phyloP scores from a whole-genome alignment of 2,113 vertebrate genomes.

The Cricetomys ansorgei region DNA sequence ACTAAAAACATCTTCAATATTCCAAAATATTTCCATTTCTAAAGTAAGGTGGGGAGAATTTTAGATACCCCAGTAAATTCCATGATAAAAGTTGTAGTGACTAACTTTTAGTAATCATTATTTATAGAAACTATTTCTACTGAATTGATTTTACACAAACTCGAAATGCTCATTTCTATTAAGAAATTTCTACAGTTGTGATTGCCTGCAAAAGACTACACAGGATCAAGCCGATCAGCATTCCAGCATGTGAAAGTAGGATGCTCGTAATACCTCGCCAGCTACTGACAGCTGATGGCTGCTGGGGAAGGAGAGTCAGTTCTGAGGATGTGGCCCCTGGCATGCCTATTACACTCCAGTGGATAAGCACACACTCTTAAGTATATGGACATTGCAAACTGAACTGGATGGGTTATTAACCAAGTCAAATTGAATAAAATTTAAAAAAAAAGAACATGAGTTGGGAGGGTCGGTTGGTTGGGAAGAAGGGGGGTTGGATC shows the following conservation, averaged over 20 bases:
- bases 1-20: conserved; percentile 38
- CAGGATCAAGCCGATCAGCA: too few relatives aligned
- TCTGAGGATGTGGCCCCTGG: neutral
- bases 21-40: conserved; percentile 14
- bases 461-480: neutral
- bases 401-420: neutral
- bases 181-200: neutral
- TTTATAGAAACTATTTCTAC: conserved; percentile 36
- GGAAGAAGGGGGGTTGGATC: too few relatives aligned
- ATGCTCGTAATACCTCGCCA: neutral
- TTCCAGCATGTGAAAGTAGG: neutral
- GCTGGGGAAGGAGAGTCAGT: neutral
- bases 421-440: too few relatives aligned
- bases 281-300: neutral
- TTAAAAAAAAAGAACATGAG: neutral
- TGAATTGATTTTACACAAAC: conserved; percentile 42
- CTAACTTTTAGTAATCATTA: neutral
- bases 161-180: conserved; percentile 31
- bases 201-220: neutral
- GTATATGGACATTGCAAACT: neutral
- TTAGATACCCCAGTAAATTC: conserved; percentile 17
- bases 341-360: neutral
- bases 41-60: conserved; percentile 48
- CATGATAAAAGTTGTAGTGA: neutral
- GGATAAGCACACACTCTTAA: neutral